These are phyloP conservation scores for Chaenocephalus aceratus DNA, from an alignment of 2,113 vertebrate genomes.

Conservation along the genomic window DNA sequence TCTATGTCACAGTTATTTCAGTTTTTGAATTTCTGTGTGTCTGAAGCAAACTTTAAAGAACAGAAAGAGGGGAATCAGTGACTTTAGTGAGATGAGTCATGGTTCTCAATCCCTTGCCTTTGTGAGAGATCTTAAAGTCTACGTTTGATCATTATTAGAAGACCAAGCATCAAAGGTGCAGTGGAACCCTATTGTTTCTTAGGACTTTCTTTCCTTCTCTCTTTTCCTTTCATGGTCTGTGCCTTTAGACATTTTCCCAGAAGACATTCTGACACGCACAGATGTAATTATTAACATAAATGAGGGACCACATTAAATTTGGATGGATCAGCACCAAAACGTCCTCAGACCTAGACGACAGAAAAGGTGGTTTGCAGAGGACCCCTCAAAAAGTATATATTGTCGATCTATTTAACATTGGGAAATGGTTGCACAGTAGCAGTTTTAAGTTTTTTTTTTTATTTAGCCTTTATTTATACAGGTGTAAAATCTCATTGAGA, in stretches of 20 bases:
- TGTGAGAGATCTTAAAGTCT: constrained; percentile 39
- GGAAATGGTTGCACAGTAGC: too few species aligned
- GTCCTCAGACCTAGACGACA: too few species aligned
- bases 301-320: not conserved
- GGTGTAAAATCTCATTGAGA: too few species aligned
- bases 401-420: too few species aligned
- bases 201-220: not conserved
- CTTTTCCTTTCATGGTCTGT: not conserved
- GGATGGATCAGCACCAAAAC: too few species aligned
- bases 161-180: constrained; percentile 46
- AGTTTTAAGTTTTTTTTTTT: too few species aligned
- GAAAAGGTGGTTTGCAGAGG: too few species aligned
- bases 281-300: not conserved
- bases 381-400: too few species aligned
- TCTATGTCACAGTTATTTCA: constrained; percentile 11
- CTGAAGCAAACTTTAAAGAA: constrained; percentile 37
- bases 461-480: too few species aligned
- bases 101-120: constrained; percentile 24
- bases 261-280: not conserved
- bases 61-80: constrained; percentile 43
- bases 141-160: constrained; percentile 62
- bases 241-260: constrained; percentile 1
- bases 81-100: constrained; percentile 36
- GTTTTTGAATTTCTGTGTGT: not conserved
- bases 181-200: constrained; percentile 26